A percentile compares a stretch with the other conserved stretches of the same genome.
These are phyloP conservation scores for Embidobia sp. DNA, from an alignment of 2,888 invertebrate species.

Conservation along the genomic window DNA sequence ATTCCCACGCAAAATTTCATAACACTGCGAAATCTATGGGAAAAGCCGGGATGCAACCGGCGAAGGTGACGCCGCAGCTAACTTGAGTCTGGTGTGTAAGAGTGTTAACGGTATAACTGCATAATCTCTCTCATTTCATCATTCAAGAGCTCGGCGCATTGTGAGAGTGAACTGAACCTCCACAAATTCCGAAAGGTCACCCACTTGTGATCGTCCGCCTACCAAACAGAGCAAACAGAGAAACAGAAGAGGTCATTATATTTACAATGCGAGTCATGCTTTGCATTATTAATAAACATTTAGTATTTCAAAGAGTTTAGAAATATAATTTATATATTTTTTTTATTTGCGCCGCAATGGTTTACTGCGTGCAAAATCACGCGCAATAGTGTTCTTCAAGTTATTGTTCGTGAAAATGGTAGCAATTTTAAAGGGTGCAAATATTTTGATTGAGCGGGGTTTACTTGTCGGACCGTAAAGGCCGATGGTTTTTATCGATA, in stretches of 20 bases:
- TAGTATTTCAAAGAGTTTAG: constrained; percentile 27
- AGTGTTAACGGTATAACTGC: constrained; percentile 61
- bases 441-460: too few relatives aligned
- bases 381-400: not conserved
- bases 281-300: constrained; percentile 50
- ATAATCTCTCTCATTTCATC: constrained; percentile 72
- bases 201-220: constrained; percentile 64
- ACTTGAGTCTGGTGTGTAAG: constrained; percentile 50
- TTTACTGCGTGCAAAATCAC: not conserved
- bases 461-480: too few relatives aligned
- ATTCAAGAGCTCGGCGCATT: constrained; percentile 66
- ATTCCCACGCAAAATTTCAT: constrained; percentile 64
- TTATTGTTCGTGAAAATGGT: too few relatives aligned
- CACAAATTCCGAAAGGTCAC: constrained; percentile 77
- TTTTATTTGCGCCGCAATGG: not conserved
- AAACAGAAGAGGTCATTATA: constrained; percentile 59
- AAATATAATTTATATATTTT: constrained; percentile 17
- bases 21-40: constrained; percentile 66
- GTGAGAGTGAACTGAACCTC: constrained; percentile 73
- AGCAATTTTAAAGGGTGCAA: too few relatives aligned
- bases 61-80: constrained; percentile 66
- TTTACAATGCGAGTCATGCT: constrained; percentile 48
- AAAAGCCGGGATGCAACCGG: constrained; percentile 69
- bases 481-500: too few relatives aligned
- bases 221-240: constrained; percentile 56